Percentiles rank a stretch among this genome's conserved stretches.
These are phyloP conservation scores for Atlantisia rogersi DNA, from an alignment of 2,113 vertebrate genomes.

Conservation along the genomic window DNA sequence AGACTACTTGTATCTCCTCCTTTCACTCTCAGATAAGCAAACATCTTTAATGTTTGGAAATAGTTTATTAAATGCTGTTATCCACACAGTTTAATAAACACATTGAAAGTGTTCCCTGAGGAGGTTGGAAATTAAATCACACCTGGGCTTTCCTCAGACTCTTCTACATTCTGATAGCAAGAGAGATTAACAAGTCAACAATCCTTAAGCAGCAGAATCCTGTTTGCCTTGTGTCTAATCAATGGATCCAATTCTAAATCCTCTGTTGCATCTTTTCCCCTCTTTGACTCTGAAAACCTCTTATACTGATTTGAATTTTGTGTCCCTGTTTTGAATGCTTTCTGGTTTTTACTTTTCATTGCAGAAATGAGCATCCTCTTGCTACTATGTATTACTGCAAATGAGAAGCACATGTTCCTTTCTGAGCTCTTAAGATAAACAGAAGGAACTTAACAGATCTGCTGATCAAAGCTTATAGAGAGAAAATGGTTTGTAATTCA, in stretches of 20 bases:
- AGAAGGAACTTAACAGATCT: neutral
- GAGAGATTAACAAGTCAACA: slow-evolving; percentile 7
- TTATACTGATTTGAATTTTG: neutral
- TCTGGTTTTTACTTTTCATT: slow-evolving; percentile 27
- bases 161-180: neutral
- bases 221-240: slow-evolving; percentile 14
- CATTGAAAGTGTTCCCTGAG: neutral
- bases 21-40: slow-evolving; percentile 21
- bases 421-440: slow-evolving; percentile 54
- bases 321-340: neutral
- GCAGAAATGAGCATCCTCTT: neutral
- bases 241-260: slow-evolving; percentile 23
- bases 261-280: neutral
- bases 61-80: slow-evolving; percentile 63
- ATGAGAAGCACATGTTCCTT: neutral
- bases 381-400: neutral
- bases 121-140: slow-evolving; percentile 34
- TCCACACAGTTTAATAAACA: slow-evolving; percentile 52
- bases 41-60: slow-evolving; percentile 16
- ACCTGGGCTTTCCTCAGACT: neutral
- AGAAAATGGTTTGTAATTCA: neutral
- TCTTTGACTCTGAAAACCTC: neutral
- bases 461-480: neutral
- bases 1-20: neutral
- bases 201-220: slow-evolving; percentile 38